Percentiles rank a stretch among this genome's conserved stretches.
Evolutionary conservation across 1,140 invertebrate genomes (phyloP).

Genomic region (Bradynema listronoti): DNA sequence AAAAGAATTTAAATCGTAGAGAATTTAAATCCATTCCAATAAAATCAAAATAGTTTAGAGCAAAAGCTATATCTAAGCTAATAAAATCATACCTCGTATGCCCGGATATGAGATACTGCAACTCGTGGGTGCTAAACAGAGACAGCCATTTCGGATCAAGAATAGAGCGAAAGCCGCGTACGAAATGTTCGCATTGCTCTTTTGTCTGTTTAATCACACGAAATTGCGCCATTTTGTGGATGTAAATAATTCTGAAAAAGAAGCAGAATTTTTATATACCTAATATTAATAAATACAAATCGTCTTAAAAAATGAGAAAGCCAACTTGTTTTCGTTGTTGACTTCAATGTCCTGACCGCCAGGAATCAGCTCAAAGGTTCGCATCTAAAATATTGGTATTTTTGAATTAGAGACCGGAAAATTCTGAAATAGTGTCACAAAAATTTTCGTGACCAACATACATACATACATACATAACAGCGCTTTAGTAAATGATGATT

Average conservation of each 20-base stretch:
- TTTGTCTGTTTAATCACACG: conserved; percentile 93
- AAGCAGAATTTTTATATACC: conserved; percentile 20
- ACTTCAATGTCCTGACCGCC: conserved; percentile 85
- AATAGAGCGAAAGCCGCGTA: conserved; percentile 86
- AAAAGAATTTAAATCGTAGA: conserved; percentile 11
- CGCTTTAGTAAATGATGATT: conserved; percentile 60
- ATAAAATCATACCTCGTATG: conserved; percentile 55
- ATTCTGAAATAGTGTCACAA: no score
- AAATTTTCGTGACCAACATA: no score
- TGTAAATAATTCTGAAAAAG: conserved; percentile 76
- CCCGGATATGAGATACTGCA: conserved; percentile 64
- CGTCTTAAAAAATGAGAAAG: no score
- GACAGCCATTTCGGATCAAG: conserved; percentile 89
- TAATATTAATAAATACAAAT: no score
- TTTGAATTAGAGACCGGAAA: no score
- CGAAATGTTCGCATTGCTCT: conserved; percentile 90
- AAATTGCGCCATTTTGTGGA: conserved; percentile 96
- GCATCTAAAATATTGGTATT: conserved; percentile 19
- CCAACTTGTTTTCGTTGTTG: conserved; percentile 90
- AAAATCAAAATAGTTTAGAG: no score
- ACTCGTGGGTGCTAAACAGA: conserved; percentile 90
- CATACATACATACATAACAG: no score
- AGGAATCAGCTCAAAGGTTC: conserved; percentile 69
- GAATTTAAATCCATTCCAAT: no score
- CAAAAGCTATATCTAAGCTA: neutral